Base-by-base conservation (phyloP, 2,113 vertebrate genomes). In the Helogale parvula region DNA sequence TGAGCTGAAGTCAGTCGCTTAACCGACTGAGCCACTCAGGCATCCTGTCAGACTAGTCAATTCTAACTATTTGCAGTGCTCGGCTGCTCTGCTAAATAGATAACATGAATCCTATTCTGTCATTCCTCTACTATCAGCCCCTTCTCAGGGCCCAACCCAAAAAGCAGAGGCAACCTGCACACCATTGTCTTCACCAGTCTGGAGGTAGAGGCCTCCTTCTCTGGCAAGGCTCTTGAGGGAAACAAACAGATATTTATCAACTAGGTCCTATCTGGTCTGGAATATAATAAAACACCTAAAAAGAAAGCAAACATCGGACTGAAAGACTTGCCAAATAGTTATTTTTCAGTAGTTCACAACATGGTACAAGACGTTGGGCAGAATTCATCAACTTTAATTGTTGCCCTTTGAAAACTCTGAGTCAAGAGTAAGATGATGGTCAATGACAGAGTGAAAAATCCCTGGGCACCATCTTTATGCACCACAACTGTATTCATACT, bases 71-170 rank as follows among this genome's bases (percentile, higher is more conserved):
- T 98, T 98, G 98, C 93, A 98, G 97, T 94, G 97, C 97, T 98
- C 98, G 98, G 98, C 98, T 98, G 98, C 97, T 98, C 98, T 98
- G 97, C 96, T 97, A 98, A 98, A 98, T 93, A 97, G 98, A 98
- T 97, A 98, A 98, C 98, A 97, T 97, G 96, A 98, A 97, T 98
- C 92, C 95, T 97, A 97, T 97, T 98, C 97, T 96, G 98, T 97
- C 84, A 96, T 97, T 98, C 85, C 97, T 96, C 98, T 98, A 98
- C 82, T 98, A 97, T 98, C 95, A 98, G 95, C 97, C 96, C 98
- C 97, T 98, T 98, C 93, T 97, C 85, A 96, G 93, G 97, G 27
- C 63, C 97, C 79, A 98, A 86, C 84, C 96, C 0, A 93, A 96
- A 93, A 96, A 87, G 94, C 96, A 65, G 7, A 77, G 41, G 74